These are phyloP conservation scores for Acronicta alni DNA, from an alignment of 2,888 invertebrate species.

Conservation along the genomic window DNA sequence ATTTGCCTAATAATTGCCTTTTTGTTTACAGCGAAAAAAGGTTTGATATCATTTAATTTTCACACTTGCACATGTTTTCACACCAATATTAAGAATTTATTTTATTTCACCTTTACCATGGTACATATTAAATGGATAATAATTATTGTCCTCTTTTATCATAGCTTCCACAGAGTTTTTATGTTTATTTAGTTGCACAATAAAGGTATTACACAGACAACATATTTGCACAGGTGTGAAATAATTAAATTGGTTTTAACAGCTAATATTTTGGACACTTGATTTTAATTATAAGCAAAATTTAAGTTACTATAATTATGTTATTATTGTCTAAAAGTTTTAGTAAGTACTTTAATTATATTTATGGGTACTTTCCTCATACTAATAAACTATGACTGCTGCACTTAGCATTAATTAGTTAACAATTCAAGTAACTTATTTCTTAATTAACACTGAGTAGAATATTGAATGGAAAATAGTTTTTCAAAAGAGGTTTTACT, in stretches of 20 bases:
- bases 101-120: not conserved
- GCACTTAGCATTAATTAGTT: too few species aligned
- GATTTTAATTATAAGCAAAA: too few species aligned
- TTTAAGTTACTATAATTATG: too few species aligned
- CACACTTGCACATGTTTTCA: slow-evolving; percentile 40
- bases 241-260: not conserved
- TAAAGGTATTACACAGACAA: not conserved
- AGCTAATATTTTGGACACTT: too few species aligned
- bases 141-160: not conserved
- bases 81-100: slow-evolving; percentile 1
- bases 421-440: too few species aligned
- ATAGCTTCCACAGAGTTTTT: slow-evolving; percentile 4
- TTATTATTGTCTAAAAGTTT: too few species aligned
- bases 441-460: too few species aligned
- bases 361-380: too few species aligned
- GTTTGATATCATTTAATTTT: slow-evolving; percentile 68
- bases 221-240: slow-evolving; percentile 46
- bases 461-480: too few species aligned
- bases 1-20: slow-evolving; percentile 50
- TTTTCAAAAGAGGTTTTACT: too few species aligned
- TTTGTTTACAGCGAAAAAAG: slow-evolving; percentile 85
- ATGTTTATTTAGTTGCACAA: slow-evolving; percentile 14
- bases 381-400: too few species aligned
- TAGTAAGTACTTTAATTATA: too few species aligned
- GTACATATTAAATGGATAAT: not conserved